Evolutionary conservation across 2,888 invertebrate genomes (phyloP), one percentile per base, ranked within the genome.

Genomic region (Panorpa germanica): DNA sequence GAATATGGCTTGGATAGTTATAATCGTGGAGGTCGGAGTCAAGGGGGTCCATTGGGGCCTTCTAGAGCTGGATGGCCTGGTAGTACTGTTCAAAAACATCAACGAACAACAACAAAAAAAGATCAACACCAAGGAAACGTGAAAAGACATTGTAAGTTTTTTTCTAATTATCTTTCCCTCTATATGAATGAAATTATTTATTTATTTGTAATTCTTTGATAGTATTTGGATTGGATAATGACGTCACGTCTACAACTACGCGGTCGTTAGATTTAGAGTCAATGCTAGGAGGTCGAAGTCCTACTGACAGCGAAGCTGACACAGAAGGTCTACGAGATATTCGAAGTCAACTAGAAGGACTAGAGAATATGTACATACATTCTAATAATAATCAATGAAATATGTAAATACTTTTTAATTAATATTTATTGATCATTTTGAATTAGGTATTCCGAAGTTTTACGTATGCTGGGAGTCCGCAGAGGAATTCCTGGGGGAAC

Each of bases 211-310:
- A 12, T 24, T 34, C 29, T 28, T 31, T 49, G 55, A 3, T 49
- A 72, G 74, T 73, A 36, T 73, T 75, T 45, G 74, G 74, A 0
- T 50, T 73, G 8, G 77, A 77, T 46, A 71, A 70, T 3, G 78
- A 80, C 47, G 59, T 80, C 49, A 76, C 78, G 0, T 80, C 80
- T 1, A 78, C 77, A 1, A 80, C 80, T 1, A 80, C 80, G 0
- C 59, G 74, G 28, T 74, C 73, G 30, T 57, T 80, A 26, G 77
- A 78, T 52, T 57, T 78, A 36, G 80, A 82, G 31, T 82, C 81
- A 0, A 65, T 82, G 50, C 52, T 82, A 32, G 82, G 82, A 42
- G 72, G 66, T 11, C 62, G 60, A 38, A 55, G 50, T 25, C 57
- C 57, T 39, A 72, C 76, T 2, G 81, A 81, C 48, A 75, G 73